Base-by-base conservation (phyloP, 1,140 invertebrate genomes). In the Cecropterus lyciades region DNA sequence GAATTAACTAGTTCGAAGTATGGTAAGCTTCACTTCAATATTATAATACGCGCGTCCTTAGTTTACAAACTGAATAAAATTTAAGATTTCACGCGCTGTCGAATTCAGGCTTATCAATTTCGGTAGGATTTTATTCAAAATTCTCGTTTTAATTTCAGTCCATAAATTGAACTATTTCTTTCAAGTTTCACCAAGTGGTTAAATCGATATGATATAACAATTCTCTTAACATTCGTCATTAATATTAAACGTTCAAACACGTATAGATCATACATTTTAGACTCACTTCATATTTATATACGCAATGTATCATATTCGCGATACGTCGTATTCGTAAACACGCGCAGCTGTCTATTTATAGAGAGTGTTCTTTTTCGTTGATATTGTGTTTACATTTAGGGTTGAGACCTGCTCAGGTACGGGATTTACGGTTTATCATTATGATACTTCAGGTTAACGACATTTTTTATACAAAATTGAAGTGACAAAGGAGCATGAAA, bases 321-420 rank as follows among this genome's bases (percentile, higher is more conserved):
- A 13, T 43, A 40, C 53, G 37, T 56, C 40, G 40, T 57, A 46
- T 59, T 46, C 42, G 20, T 42, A 30, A 46, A 59, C 42, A 59
- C 16, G 42, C 43, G 10, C 24, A 59, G 24, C 42, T 59, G 42
- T 57, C 45, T 8, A 59, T 59, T 59, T 59, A 14, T 11, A 59
- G 27, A 20, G 20, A 8, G 55, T 13, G 55, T n/a, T 46, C 10
- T 45, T 42, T 40, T 40, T 16, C 37, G 33, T 5, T 7, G 24
- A 24, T 24, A 16, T 24, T 45, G 42, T 30, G n/a, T 43, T 16
- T 59, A 46, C 37, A 46, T 27, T 30, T 30, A 43, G 55, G 9
- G 24, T 13, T 59, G 3, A n/a, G 24, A 51, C n/a, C n/a, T n/a
- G n/a, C n/a, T n/a, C n/a, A n/a, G n/a, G n/a, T n/a, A n/a, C n/a